A percentile compares a stretch with the other conserved stretches of the same genome.
Conservation (phyloP, 2,113 vertebrate species). For the Laterallus jamaicensis region DNA sequence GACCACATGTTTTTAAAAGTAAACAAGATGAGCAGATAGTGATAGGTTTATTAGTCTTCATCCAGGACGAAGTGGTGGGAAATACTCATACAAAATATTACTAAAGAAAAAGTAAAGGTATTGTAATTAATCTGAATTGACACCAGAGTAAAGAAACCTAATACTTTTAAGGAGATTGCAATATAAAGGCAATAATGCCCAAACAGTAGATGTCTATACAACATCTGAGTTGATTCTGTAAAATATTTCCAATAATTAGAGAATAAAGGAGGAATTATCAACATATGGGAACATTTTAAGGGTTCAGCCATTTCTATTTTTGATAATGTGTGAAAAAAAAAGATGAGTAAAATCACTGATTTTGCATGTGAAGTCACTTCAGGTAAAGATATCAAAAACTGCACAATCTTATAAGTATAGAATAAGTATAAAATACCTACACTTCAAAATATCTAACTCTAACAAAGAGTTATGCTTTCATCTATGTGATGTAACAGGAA, state of each 20-base stretch:
- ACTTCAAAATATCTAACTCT: neutral
- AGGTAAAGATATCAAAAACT: neutral
- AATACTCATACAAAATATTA: neutral
- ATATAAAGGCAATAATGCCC: neutral
- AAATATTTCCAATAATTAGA: neutral
- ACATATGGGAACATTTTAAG: neutral
- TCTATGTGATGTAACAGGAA: conserved; percentile 68
- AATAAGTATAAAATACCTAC: neutral
- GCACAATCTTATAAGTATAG: neutral
- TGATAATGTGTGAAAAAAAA: neutral
- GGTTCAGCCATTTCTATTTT: neutral
- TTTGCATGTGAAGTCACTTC: neutral
- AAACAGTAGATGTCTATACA: neutral
- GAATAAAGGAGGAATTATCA: neutral
- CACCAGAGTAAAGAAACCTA: neutral
- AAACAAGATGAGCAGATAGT: neutral
- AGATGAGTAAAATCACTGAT: neutral
- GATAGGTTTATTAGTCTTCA: neutral
- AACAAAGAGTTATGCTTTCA: neutral
- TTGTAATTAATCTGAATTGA: neutral
- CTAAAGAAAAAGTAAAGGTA: neutral
- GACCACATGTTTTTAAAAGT: neutral
- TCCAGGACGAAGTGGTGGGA: neutral
- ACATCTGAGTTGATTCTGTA: neutral
- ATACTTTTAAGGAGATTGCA: neutral